Percentiles rank a stretch among this genome's conserved stretches.
Conservation (phyloP, 2,888 invertebrate species). For the Leptopilina drosophilae region DNA sequence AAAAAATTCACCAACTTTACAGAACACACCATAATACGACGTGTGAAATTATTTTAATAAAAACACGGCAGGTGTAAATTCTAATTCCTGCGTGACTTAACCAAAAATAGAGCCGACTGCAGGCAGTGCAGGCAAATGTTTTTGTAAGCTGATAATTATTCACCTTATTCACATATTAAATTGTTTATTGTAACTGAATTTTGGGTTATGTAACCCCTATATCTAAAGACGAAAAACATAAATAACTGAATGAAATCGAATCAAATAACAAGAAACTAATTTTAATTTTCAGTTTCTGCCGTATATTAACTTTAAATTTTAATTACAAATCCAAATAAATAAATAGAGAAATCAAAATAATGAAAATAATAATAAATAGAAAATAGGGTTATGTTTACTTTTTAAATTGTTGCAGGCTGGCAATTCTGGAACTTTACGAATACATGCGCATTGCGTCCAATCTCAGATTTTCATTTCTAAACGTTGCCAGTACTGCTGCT, state of each 20-base stretch:
- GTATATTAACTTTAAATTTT: too few species aligned
- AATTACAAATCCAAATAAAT: too few species aligned
- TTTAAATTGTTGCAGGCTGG: not conserved
- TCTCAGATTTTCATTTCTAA: not conserved
- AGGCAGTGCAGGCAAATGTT: not conserved
- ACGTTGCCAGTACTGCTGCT: not conserved
- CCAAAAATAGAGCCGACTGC: not conserved
- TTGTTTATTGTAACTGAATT: not conserved
- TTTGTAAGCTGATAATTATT: not conserved
- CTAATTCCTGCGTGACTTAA: conserved; percentile 29
- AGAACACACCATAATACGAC: conserved; percentile 15
- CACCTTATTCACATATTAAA: not conserved
- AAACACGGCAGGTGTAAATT: conserved; percentile 4
- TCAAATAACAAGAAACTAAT: not conserved
- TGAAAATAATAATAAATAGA: not conserved
- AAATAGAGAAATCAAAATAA: too few species aligned
- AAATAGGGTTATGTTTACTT: not conserved
- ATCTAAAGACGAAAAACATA: not conserved
- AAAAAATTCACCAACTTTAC: not conserved
- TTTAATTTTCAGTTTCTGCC: not conserved
- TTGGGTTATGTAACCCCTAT: not conserved
- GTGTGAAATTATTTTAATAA: not conserved
- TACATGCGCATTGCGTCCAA: not conserved
- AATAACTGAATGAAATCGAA: not conserved
- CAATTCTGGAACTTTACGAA: not conserved